Percentiles rank a stretch among this genome's conserved stretches.
These are phyloP conservation scores for Drosophila bunnanda DNA, from an alignment of 2,888 invertebrate genomes.

Conservation along the genomic window DNA sequence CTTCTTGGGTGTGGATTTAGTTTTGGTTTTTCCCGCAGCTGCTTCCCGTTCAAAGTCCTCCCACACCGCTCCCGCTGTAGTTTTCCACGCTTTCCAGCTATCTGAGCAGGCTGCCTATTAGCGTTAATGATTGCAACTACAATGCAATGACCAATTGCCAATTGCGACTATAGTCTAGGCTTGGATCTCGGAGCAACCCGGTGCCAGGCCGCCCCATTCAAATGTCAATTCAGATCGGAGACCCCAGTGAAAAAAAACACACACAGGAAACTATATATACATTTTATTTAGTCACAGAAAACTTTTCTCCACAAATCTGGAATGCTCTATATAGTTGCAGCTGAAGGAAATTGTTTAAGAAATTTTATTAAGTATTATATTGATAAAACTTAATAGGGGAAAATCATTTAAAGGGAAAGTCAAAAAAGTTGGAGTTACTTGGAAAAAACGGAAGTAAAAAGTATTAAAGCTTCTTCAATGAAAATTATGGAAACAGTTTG, in stretches of 20 bases:
- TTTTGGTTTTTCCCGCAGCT: slow-evolving; percentile 48
- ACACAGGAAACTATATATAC: neutral
- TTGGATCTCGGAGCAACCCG: slow-evolving; percentile 39
- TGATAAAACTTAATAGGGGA: accelerated
- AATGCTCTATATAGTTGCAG: slow-evolving; percentile 12
- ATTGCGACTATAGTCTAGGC: slow-evolving; percentile 36
- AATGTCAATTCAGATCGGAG: slow-evolving; percentile 70
- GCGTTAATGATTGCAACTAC: slow-evolving; percentile 77
- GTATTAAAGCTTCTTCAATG: too few species aligned
- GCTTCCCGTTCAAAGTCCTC: slow-evolving; percentile 27
- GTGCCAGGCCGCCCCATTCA: slow-evolving; percentile 79
- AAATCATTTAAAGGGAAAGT: neutral
- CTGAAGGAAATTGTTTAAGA: accelerated
- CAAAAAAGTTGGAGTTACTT: too few species aligned
- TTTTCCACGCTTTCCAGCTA: slow-evolving; percentile 17
- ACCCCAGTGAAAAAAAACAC: slow-evolving; percentile 8
- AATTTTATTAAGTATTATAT: neutral
- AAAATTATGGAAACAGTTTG: too few species aligned
- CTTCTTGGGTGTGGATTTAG: slow-evolving; percentile 38
- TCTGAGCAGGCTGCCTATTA: slow-evolving; percentile 61
- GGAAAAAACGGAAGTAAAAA: too few species aligned
- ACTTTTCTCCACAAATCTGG: slow-evolving; percentile 27
- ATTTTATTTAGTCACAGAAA: neutral
- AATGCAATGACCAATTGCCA: slow-evolving; percentile 76
- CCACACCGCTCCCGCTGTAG: slow-evolving; percentile 9